phyloP scores from a whole-genome alignment of 2,113 vertebrate species.

The Neolamprologus toae region DNA sequence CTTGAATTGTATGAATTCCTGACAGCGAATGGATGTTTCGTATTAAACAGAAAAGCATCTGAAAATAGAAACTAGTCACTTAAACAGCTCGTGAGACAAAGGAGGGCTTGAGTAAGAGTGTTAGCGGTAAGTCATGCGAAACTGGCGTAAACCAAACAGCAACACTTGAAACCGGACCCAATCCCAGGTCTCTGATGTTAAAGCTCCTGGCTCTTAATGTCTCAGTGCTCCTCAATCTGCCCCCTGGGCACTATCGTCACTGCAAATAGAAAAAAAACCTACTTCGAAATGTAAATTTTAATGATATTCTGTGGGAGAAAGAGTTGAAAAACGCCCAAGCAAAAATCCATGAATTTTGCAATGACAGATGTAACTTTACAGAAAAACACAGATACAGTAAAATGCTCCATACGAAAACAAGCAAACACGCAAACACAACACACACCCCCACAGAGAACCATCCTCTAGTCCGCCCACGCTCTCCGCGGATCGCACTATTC shows the following conservation, averaged over 20 bases:
- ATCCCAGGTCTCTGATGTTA: background rate
- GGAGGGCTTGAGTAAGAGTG: background rate
- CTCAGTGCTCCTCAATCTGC: background rate
- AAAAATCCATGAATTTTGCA: background rate
- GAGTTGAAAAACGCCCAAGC: background rate
- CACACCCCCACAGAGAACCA: background rate
- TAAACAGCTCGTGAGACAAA: rapidly evolving
- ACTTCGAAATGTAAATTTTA: background rate
- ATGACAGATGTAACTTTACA: background rate
- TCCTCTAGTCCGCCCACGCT: conserved; percentile 23
- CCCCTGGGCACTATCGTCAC: background rate
- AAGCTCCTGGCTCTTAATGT: background rate
- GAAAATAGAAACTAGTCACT: background rate
- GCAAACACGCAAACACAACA: background rate
- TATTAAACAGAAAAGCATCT: background rate
- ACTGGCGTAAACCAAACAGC: background rate
- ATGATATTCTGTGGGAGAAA: background rate
- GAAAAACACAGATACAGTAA: background rate
- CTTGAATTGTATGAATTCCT: background rate
- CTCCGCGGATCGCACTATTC: conserved; percentile 40
- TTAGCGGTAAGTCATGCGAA: rapidly evolving
- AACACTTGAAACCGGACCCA: background rate
- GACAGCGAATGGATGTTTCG: background rate
- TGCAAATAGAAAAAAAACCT: background rate
- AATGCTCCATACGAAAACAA: background rate